Evolutionary conservation across 37 sponge, comb jelly and placozoan species (phyloP).

Genomic region (Crambe crambe): DNA sequence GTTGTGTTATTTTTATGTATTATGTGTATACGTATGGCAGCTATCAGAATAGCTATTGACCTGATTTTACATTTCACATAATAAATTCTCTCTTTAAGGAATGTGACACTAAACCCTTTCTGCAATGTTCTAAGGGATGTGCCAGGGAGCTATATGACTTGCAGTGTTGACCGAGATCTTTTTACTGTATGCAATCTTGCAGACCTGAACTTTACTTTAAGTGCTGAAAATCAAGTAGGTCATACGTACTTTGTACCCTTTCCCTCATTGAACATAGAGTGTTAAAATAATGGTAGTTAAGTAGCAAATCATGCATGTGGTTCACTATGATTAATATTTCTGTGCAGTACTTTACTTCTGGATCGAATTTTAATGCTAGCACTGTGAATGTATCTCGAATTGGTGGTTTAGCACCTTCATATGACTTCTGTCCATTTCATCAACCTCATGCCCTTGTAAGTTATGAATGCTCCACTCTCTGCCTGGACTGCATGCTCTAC

Average conservation of each 20-base stretch:
- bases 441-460: background rate
- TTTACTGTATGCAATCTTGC: background rate
- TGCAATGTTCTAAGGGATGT: background rate
- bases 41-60: no score
- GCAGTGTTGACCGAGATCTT: background rate
- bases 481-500: no score
- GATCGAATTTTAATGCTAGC: background rate
- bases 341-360: constrained; percentile 17
- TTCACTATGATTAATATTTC: background rate
- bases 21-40: no score
- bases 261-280: no score
- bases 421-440: constrained; percentile 9
- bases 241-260: no score
- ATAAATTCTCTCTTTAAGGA: no score
- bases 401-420: background rate
- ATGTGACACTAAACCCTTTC: background rate
- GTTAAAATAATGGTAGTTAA: no score
- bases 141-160: background rate
- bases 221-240: constrained; percentile 4
- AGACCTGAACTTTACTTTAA: background rate
- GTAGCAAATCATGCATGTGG: no score
- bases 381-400: background rate
- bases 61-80: no score
- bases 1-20: background rate
- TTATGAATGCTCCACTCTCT: no score